Evolutionary conservation across 2,888 invertebrate species (phyloP).

Genomic region (Keiferia lycopersicella): DNA sequence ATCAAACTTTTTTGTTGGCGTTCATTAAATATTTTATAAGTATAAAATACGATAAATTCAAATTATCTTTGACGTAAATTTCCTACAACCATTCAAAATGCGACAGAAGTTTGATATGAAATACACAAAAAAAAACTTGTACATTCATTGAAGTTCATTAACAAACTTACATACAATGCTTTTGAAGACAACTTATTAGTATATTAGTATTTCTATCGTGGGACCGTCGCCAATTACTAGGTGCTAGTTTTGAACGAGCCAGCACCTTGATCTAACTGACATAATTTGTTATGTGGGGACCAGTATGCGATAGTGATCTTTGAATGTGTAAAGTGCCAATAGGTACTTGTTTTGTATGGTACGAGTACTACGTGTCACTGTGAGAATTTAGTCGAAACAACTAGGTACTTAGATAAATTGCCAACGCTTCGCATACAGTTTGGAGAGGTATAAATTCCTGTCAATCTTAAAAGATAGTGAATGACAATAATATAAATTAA

Average conservation of each 20-base stretch:
- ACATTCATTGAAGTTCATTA: too few relatives aligned
- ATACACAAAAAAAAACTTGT: too few relatives aligned
- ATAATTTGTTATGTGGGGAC: constrained; percentile 13
- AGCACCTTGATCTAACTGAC: constrained; percentile 10
- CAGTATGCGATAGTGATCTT: constrained; percentile 8
- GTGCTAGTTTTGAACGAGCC: background rate
- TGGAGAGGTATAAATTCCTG: background rate
- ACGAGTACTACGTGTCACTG: background rate
- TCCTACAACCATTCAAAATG: too few relatives aligned
- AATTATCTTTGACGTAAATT: too few relatives aligned
- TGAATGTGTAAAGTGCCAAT: constrained; percentile 15
- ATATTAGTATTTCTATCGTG: background rate
- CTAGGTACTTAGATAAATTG: background rate
- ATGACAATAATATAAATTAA: too few relatives aligned
- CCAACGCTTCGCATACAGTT: background rate
- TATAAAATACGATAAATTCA: too few relatives aligned
- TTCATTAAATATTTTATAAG: too few relatives aligned
- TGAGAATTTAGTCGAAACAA: constrained; percentile 1
- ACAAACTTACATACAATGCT: too few relatives aligned
- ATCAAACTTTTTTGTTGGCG: too few relatives aligned
- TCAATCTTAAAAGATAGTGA: background rate
- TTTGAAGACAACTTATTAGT: background rate
- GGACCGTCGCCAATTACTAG: constrained; percentile 14
- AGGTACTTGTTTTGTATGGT: constrained; percentile 10
- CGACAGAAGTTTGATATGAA: too few relatives aligned